Evolutionary conservation across 2,888 invertebrate species (phyloP), one percentile per base, ranked within the genome.

Genomic region (Oxystoma pomonae): DNA sequence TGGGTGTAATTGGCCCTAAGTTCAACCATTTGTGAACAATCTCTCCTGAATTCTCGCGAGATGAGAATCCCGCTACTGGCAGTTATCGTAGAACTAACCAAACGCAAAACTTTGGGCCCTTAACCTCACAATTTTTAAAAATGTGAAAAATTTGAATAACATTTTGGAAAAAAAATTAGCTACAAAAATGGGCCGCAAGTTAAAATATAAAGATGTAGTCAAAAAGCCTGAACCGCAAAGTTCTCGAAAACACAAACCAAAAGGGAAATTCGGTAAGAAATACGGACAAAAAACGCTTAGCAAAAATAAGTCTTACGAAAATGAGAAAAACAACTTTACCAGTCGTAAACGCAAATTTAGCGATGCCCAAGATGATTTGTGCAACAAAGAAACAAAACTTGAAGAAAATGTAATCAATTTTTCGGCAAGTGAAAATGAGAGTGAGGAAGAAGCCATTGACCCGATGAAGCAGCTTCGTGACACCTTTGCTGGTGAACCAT

Each of bases 151-250:
- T 7, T 7, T 35, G 3, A 7, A 35, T 7, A 35, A 35, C 35
- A 35, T n/a, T n/a, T n/a, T n/a, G n/a, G 12, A 35, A 35, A 7
- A 35, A 35, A 35, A 3, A 35, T 7, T 7, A 7, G 3, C 12
- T 35, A 35, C 3, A 58, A 66, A 57, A 17, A 67, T 65, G 65
- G 66, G 66, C 5, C 61, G 70, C n/a, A 73, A 73, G 67, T 16
- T 71, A 52, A 73, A 73, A 67, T 73, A 70, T 63, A 68, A 65
- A 60, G 72, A 73, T 65, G 72, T 73, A 20, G 72, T 73, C 16
- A 69, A 70, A 66, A 69, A 66, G 59, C 35, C 35, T 12, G 35
- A 35, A 35, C 12, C 35, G 12, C 3, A 35, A 35, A 35, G 12
- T 12, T 35, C 12, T 35, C 3, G 12, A 12, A 35, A 35, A 35